Percentiles rank a stretch among this genome's conserved stretches.
Conservation (phyloP, 2,888 invertebrate species). For the Coenonympha glycerion region DNA sequence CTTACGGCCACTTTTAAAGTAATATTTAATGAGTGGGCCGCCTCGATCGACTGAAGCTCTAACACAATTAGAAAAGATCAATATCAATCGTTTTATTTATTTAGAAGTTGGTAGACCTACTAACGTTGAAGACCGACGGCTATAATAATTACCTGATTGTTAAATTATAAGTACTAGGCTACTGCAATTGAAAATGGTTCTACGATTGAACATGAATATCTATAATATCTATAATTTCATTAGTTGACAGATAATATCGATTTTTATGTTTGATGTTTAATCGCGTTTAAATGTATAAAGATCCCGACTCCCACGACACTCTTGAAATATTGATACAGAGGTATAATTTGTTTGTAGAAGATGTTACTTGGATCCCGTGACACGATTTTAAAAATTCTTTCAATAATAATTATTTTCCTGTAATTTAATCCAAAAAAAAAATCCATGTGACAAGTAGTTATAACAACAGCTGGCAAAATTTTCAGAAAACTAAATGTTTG, state of each 20-base stretch:
- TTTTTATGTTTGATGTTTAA: not conserved
- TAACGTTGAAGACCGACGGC: constrained; percentile 1
- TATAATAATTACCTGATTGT: constrained; percentile 21
- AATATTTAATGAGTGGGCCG: constrained; percentile 64
- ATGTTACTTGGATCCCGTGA: too few relatives aligned
- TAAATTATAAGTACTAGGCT: constrained; percentile 16
- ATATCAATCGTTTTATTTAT: constrained; percentile 55
- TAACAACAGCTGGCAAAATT: too few relatives aligned
- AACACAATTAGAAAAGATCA: constrained; percentile 68
- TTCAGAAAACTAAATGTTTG: too few relatives aligned
- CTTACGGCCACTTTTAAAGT: constrained; percentile 52
- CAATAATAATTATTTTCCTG: too few relatives aligned
- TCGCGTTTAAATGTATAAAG: too few relatives aligned
- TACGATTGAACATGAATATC: not conserved
- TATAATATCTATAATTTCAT: not conserved
- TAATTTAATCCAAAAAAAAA: too few relatives aligned
- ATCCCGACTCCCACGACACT: too few relatives aligned
- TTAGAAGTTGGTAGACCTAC: constrained; percentile 32
- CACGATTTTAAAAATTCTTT: too few relatives aligned
- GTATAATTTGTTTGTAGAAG: too few relatives aligned
- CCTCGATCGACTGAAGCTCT: constrained; percentile 46
- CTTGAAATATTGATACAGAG: too few relatives aligned
- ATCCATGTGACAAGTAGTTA: too few relatives aligned
- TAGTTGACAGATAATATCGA: too few relatives aligned
- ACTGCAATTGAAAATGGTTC: constrained; percentile 4